These are phyloP conservation scores for Tinamus guttatus DNA, from an alignment of 2,113 vertebrate species.

Conservation along the genomic window DNA sequence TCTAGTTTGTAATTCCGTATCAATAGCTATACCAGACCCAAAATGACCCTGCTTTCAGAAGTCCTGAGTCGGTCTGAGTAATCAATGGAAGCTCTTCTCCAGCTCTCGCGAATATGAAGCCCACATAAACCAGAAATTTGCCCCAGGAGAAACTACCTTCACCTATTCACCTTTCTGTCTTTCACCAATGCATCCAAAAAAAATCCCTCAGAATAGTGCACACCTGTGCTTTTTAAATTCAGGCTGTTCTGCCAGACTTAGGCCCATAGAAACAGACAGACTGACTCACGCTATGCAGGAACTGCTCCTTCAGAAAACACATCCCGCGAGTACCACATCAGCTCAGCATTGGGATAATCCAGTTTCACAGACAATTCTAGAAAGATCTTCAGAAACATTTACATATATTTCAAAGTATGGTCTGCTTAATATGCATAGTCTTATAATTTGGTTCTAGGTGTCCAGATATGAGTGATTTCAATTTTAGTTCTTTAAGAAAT, in stretches of 20 bases:
- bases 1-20: background rate
- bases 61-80: background rate
- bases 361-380: background rate
- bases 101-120: background rate
- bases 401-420: background rate
- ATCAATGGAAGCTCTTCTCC: background rate
- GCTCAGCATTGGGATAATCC: background rate
- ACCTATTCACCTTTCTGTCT: background rate
- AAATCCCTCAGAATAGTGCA: background rate
- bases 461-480: background rate
- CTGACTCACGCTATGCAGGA: background rate
- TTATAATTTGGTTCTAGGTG: background rate
- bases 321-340: accelerated
- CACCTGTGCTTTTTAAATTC: background rate
- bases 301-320: background rate
- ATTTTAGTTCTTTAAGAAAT: slow-evolving; percentile 4
- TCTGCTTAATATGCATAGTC: background rate
- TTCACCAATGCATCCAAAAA: background rate
- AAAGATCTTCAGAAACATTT: background rate
- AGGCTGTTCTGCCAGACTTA: background rate
- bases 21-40: background rate
- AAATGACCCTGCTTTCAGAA: background rate
- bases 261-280: background rate
- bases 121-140: background rate
- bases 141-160: background rate